Evolutionary conservation across 2,797 vertebrate genomes (phyloP).

Genomic region (Chrysocyon brachyurus): DNA sequence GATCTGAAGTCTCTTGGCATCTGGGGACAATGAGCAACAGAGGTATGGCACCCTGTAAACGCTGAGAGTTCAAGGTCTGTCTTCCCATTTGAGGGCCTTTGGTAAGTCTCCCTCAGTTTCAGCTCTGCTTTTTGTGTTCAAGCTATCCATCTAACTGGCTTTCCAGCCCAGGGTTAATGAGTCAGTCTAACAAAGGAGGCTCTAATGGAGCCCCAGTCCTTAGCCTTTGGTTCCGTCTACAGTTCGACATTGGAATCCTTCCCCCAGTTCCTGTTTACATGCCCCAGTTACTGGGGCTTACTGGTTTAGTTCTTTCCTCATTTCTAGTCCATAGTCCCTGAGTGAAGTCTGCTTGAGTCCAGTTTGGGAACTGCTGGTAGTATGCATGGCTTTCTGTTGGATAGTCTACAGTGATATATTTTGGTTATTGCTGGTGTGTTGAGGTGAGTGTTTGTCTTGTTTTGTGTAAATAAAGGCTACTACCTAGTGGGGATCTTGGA

Average conservation of each 20-base stretch:
- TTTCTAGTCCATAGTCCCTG: background rate
- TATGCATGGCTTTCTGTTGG: background rate
- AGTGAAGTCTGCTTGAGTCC: background rate
- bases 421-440: background rate
- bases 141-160: background rate
- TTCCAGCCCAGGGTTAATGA: background rate
- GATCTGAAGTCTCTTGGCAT: background rate
- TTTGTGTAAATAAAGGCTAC: background rate
- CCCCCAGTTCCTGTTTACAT: background rate
- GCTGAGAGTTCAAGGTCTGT: background rate
- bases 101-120: background rate
- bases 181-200: background rate
- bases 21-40: background rate
- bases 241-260: background rate
- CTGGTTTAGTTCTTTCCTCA: background rate
- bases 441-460: background rate
- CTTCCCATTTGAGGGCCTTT: background rate
- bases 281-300: background rate
- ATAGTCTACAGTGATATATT: background rate
- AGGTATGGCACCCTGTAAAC: background rate
- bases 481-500: too few relatives aligned
- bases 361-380: background rate
- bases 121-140: background rate
- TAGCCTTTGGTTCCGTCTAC: background rate
- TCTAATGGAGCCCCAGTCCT: background rate